Evolutionary conservation across 92 coral and sea anemone species (phyloP).

Genomic region (Hydrozoanthus gracilis): DNA sequence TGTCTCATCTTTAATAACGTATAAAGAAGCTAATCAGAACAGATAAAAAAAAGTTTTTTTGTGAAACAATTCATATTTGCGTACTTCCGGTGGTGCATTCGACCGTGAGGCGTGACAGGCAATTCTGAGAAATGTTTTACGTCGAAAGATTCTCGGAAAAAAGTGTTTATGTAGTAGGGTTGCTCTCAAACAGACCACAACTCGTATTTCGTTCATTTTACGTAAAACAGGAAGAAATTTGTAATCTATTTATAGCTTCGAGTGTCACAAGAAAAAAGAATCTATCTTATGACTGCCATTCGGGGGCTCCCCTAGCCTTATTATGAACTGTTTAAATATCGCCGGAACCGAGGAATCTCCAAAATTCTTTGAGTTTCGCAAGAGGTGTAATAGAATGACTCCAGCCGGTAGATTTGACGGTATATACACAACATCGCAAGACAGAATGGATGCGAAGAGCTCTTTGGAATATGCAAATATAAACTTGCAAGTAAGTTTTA

Average conservation of each 20-base stretch:
- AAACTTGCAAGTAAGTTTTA: slow-evolving; percentile 8
- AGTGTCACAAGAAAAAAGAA: background rate
- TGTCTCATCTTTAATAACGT: too few relatives aligned
- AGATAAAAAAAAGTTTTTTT: background rate
- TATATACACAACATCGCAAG: background rate
- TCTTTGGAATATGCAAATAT: background rate
- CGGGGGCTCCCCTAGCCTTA: background rate
- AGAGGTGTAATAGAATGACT: background rate
- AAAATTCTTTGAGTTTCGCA: background rate
- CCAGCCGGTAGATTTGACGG: background rate
- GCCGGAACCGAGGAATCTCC: slow-evolving; percentile 24
- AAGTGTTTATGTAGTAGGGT: background rate
- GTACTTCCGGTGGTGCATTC: slow-evolving; percentile 16
- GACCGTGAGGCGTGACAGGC: background rate
- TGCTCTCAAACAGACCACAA: background rate
- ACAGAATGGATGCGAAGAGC: background rate
- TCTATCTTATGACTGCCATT: too few relatives aligned
- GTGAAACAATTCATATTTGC: background rate
- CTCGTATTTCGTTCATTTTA: slow-evolving; percentile 5
- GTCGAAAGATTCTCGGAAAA: slow-evolving; percentile 13
- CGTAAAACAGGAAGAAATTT: slow-evolving; percentile 12
- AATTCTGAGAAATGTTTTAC: background rate
- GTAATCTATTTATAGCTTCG: background rate
- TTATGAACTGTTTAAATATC: background rate
- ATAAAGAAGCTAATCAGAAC: background rate